Evolutionary conservation across 1,140 invertebrate genomes (phyloP).

Genomic region (Streblospio benedicti): DNA sequence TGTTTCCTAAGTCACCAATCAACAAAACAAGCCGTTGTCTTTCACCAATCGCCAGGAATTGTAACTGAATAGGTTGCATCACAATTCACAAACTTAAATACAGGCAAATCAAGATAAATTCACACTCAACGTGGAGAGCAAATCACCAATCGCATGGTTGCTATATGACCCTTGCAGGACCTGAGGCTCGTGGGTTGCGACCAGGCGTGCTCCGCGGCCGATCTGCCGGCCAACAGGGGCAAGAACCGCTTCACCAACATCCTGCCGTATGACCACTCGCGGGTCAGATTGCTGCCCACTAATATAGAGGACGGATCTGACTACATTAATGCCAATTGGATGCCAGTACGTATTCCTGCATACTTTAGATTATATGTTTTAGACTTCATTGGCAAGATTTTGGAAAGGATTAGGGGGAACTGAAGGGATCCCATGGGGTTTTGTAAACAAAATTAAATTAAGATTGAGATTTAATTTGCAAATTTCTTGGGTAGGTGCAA

Average conservation of each 20-base stretch:
- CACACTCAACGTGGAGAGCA: background rate
- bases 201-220: constrained; percentile 59
- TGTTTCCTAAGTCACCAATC: no score
- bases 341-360: constrained; percentile 34
- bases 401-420: no score
- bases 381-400: no score
- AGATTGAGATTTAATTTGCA: no score
- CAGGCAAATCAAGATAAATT: background rate
- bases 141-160: background rate
- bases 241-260: constrained; percentile 99
- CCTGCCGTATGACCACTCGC: constrained; percentile 65
- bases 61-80: background rate
- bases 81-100: background rate
- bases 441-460: no score
- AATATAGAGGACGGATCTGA: constrained; percentile 50
- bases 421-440: no score
- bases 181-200: constrained; percentile 12
- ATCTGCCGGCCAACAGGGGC: constrained; percentile 86
- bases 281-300: constrained; percentile 41
- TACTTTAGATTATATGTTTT: no score
- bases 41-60: no score
- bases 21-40: no score
- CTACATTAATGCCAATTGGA: constrained; percentile 88
- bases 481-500: no score
- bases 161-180: constrained; percentile 7